Evolutionary conservation across 2,888 invertebrate genomes (phyloP), one percentile per base, ranked within the genome.

Genomic region (Apantesis nais): DNA sequence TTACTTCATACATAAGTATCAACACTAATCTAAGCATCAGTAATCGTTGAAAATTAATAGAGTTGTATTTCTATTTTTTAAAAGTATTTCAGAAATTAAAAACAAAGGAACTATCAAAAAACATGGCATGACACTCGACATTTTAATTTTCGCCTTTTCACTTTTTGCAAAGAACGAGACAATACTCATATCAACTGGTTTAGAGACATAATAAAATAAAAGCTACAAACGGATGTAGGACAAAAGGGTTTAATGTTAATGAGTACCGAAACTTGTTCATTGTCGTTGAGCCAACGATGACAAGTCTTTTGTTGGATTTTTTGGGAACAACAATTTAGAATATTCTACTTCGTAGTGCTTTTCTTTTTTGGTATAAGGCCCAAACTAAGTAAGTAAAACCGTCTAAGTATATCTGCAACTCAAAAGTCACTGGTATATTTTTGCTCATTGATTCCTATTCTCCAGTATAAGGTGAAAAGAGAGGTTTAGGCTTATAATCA

Each of bases 151-250:
- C 70, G 65, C 64, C 73, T 77, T 62, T 29, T 29, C 62, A 60
- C 62, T n/a, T 74, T 69, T 68, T 58, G 67, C 71, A 67, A 70
- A 69, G 68, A 19, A 70, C 61, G 41, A 72, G 52, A 70, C 71
- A 67, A 67, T 66, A 22, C 41, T 58, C 37, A 67, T 71, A 72
- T 70, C 61, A 72, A 62, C 61, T 37, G 69, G 71, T 79, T 79
- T 81, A 79, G 16, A 48, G 25, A 52, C 63, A 74, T 68, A 74
- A 77, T 79, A 61, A 67, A 62, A 72, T 72, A 63, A 77, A 79
- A 52, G 71, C 64, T 67, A 68, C 55, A 29, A 52, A 14, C 39
- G 34, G 72, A 74, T 62, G 22, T 14, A 52, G 68, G 68, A 79
- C 76, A 73, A 71, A 72, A 68, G 70, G 64, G 29, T 73, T 34